Percentiles rank a stretch among this genome's conserved stretches.
Evolutionary conservation across 2,888 invertebrate species (phyloP).

Genomic region (Nemoura dubitans): DNA sequence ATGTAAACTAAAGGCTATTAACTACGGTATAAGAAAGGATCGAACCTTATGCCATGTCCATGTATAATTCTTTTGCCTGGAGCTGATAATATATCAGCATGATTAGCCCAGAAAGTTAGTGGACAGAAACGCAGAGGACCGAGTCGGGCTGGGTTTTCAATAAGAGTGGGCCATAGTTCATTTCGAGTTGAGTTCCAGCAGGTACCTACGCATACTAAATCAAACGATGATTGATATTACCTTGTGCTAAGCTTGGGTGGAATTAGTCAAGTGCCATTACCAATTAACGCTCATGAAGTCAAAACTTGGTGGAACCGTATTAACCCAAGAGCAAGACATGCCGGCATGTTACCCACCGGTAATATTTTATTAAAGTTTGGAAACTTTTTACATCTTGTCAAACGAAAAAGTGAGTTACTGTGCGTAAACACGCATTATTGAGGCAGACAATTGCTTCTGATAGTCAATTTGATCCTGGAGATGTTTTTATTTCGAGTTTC

Average conservation of each 20-base stretch:
- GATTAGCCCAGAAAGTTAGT: background rate
- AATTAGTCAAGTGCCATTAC: slow-evolving; percentile 7
- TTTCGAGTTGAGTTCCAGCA: background rate
- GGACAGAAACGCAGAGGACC: background rate
- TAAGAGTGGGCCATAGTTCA: slow-evolving; percentile 15
- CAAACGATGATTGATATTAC: background rate
- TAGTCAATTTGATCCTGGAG: background rate
- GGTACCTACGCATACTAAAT: background rate
- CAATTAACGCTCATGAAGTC: background rate
- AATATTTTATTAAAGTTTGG: background rate
- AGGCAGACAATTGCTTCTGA: background rate
- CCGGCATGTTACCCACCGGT: background rate
- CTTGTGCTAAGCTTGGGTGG: background rate
- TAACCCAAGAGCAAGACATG: background rate
- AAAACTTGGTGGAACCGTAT: background rate
- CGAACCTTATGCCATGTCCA: slow-evolving; percentile 22
- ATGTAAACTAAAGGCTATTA: slow-evolving; percentile 27
- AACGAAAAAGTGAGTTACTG: background rate
- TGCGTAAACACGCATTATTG: background rate
- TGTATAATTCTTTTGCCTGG: slow-evolving; percentile 14
- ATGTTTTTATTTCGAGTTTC: background rate
- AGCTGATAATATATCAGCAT: slow-evolving; percentile 18
- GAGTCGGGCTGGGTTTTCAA: background rate
- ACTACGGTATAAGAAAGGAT: slow-evolving; percentile 16
- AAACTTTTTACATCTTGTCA: slow-evolving; percentile 7